A percentile compares a stretch with the other conserved stretches of the same genome.
phyloP scores from a whole-genome alignment of 2,797 vertebrate genomes.

The Brachyalestes nurse region DNA sequence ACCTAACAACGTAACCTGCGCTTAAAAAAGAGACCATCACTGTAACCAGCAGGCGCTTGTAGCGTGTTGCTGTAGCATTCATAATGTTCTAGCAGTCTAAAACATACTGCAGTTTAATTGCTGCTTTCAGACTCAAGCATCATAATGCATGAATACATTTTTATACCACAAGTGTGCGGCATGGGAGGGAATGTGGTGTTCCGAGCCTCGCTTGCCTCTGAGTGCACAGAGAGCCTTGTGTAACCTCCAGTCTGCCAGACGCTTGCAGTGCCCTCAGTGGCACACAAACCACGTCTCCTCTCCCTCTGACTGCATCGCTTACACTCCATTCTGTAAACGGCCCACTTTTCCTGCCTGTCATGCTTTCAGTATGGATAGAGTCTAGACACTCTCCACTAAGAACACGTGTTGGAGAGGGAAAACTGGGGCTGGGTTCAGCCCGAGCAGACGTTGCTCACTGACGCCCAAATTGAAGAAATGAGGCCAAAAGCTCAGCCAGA shows the following conservation, averaged over 20 bases:
- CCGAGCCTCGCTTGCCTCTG: neutral
- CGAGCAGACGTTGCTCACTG: conserved; percentile 24
- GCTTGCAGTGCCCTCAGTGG: conserved; percentile 38
- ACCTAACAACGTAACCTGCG: neutral
- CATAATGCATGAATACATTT: neutral
- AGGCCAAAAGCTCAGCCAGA: conserved; percentile 42
- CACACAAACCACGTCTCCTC: conserved; percentile 45
- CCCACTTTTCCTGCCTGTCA: conserved; percentile 53
- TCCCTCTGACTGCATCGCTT: conserved; percentile 41
- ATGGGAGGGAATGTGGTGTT: neutral
- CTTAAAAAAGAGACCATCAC: neutral
- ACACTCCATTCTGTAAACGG: conserved; percentile 43
- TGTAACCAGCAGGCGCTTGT: neutral
- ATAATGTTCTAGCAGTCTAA: neutral
- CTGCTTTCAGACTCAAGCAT: neutral
- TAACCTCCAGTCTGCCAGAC: conserved; percentile 42
- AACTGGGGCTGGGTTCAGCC: conserved; percentile 6
- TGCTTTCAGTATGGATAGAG: conserved; percentile 48
- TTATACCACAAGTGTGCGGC: neutral
- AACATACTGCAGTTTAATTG: neutral
- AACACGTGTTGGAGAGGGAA: conserved; percentile 32
- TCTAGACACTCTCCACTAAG: conserved; percentile 55
- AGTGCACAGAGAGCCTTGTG: conserved; percentile 23
- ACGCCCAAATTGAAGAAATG: conserved; percentile 29
- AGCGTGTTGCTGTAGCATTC: neutral